phyloP scores from a whole-genome alignment of 2,113 vertebrate species.

The Hystrix brachyura region DNA sequence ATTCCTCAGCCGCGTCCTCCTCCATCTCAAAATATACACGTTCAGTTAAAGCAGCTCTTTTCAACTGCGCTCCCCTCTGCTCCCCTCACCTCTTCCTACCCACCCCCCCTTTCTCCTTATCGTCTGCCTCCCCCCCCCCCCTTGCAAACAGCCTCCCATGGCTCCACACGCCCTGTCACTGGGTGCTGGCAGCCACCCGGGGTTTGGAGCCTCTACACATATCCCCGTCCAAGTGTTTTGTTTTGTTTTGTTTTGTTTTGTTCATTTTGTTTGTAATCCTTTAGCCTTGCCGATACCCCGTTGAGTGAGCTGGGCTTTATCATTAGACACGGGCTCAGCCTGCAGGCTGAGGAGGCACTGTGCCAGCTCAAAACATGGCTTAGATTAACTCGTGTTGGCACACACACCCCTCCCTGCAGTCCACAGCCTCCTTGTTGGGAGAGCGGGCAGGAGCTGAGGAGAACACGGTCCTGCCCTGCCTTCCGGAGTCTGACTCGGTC shows the following conservation, averaged over 20 bases:
- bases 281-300: conserved; percentile 76
- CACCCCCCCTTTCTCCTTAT: not conserved
- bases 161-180: conserved; percentile 73
- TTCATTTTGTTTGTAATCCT: conserved; percentile 67
- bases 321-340: conserved; percentile 58
- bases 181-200: conserved; percentile 76
- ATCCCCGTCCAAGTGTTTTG: conserved; percentile 69
- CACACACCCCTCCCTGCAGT: not conserved
- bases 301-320: conserved; percentile 74
- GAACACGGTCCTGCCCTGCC: not conserved
- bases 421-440: not conserved
- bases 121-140: conserved; percentile 59
- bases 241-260: not conserved
- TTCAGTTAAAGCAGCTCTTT: not conserved
- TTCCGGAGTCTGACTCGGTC: not conserved
- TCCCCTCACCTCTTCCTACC: not conserved
- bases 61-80: not conserved
- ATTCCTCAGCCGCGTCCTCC: not conserved
- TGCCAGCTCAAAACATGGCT: conserved; percentile 57
- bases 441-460: not conserved
- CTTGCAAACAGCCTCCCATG: not conserved
- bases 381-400: conserved; percentile 39
- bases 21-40: not conserved
- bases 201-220: conserved; percentile 77
- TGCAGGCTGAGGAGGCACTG: conserved; percentile 67